Conservation (phyloP, 2,888 invertebrate genomes). For the Microctonus hyperodae region DNA sequence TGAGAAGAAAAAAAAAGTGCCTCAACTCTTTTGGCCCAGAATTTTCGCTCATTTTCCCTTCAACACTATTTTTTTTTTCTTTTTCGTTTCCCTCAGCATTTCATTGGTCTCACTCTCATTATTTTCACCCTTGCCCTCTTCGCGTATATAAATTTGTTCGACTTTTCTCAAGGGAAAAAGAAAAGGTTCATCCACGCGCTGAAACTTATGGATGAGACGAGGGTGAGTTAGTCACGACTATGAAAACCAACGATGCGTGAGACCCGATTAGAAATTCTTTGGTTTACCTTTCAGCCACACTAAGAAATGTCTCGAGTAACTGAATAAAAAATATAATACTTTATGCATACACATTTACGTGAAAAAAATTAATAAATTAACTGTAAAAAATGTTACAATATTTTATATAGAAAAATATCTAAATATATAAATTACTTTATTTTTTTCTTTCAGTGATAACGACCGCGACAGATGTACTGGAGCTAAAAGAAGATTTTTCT, state of each 20-base stretch:
- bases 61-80: slow-evolving; percentile 24
- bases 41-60: slow-evolving; percentile 25
- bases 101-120: not conserved
- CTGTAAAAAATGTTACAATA: no score
- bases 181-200: slow-evolving; percentile 20
- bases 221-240: slow-evolving; percentile 43
- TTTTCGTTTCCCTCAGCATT: slow-evolving; percentile 8
- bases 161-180: slow-evolving; percentile 32
- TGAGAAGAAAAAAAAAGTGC: not conserved
- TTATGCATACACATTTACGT: slow-evolving; percentile 1
- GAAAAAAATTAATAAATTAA: not conserved
- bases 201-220: slow-evolving; percentile 13
- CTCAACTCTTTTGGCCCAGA: not conserved
- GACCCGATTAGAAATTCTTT: slow-evolving; percentile 53
- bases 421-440: no score
- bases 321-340: not conserved
- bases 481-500: slow-evolving; percentile 83
- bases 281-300: slow-evolving; percentile 8
- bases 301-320: slow-evolving; percentile 15
- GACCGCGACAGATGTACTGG: slow-evolving; percentile 76
- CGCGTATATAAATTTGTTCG: slow-evolving; percentile 39
- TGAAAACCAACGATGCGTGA: slow-evolving; percentile 49
- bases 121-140: slow-evolving; percentile 19
- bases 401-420: no score
- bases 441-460: slow-evolving; percentile 66